Evolutionary conservation across 64 coral and sea anemone genomes (phyloP).

Genomic region (Hydrozoanthus tunicans): DNA sequence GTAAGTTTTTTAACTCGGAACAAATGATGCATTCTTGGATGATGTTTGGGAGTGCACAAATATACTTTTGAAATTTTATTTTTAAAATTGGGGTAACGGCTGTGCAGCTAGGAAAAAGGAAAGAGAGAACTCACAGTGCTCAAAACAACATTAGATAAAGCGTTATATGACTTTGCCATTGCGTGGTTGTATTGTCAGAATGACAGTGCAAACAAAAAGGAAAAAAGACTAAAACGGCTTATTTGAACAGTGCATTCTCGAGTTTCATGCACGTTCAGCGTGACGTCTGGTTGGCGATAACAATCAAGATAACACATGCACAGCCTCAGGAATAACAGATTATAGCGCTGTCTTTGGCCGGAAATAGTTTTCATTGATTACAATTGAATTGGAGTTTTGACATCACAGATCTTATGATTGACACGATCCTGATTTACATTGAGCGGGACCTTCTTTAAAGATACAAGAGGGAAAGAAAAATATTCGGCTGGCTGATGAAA

Average conservation of each 20-base stretch:
- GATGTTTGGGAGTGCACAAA: not conserved
- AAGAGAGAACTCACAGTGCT: not conserved
- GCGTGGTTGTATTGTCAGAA: conserved; percentile 2
- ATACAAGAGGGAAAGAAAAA: conserved; percentile 14
- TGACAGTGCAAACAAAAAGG: conserved; percentile 38
- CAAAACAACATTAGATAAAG: not conserved
- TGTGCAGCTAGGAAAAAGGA: not conserved
- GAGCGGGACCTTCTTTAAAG: conserved; percentile 31
- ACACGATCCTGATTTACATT: not conserved
- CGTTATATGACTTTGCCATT: not conserved
- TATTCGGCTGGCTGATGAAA: conserved; percentile 12
- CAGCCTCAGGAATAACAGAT: not conserved
- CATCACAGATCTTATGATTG: conserved; percentile 52
- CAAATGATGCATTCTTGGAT: not conserved
- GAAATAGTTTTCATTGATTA: conserved; percentile 19
- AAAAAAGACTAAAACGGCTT: not conserved
- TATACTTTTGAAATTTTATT: not conserved
- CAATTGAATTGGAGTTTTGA: conserved; percentile 60
- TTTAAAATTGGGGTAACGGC: not conserved
- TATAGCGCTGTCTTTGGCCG: conserved; percentile 1
- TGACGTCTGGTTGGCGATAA: conserved; percentile 41
- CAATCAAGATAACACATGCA: not conserved
- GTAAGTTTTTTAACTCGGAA: not conserved
- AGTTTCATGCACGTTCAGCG: conserved; percentile 30
- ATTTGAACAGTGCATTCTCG: conserved; percentile 15